These are phyloP conservation scores for Enteromius paludinosus DNA, from an alignment of 2,797 vertebrate species.

Conservation along the genomic window DNA sequence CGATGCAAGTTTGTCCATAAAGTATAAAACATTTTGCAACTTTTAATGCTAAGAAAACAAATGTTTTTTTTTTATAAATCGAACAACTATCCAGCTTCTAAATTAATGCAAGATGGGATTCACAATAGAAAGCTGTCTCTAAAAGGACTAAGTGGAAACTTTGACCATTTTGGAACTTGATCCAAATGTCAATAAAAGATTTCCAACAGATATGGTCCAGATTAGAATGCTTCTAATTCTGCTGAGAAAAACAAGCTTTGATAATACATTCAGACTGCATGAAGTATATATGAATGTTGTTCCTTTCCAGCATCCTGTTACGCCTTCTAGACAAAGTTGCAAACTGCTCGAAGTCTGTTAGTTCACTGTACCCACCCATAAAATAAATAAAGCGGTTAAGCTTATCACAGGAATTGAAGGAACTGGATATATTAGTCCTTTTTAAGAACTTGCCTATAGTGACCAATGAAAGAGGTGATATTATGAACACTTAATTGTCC, in stretches of 20 bases:
- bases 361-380: slow-evolving; percentile 41
- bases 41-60: background rate
- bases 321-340: slow-evolving; percentile 40
- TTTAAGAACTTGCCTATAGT: background rate
- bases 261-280: background rate
- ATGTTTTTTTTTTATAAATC: too few species aligned
- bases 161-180: slow-evolving; percentile 11
- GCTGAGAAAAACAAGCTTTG: background rate
- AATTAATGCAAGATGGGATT: background rate
- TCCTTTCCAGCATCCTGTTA: slow-evolving; percentile 36
- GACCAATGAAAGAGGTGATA: background rate
- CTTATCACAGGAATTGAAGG: background rate
- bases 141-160: background rate
- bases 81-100: background rate
- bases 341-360: slow-evolving; percentile 25
- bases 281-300: background rate
- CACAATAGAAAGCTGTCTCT: background rate
- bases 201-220: background rate
- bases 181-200: slow-evolving; percentile 22
- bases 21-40: background rate
- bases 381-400: slow-evolving; percentile 46
- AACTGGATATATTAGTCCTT: background rate
- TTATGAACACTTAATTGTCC: background rate
- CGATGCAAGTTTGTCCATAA: background rate
- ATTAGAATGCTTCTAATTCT: background rate